These are phyloP conservation scores for Drosophila algonquin DNA, from an alignment of 2,888 invertebrate species.

Conservation along the genomic window DNA sequence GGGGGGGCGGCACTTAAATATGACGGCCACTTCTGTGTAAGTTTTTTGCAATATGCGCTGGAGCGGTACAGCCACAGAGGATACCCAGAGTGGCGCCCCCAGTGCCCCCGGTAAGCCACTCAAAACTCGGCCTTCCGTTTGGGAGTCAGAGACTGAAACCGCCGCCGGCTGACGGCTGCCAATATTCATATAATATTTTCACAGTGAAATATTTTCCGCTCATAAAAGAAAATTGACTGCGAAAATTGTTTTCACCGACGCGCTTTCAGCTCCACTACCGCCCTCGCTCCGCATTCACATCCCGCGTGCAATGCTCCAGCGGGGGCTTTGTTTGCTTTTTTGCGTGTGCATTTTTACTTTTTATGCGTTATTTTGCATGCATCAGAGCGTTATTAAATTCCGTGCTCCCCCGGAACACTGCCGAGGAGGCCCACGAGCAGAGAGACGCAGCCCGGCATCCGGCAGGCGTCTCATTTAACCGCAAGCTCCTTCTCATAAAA, in stretches of 20 bases:
- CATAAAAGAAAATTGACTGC: conserved; percentile 80
- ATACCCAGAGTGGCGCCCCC: background rate
- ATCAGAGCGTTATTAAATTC: conserved; percentile 78
- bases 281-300: conserved; percentile 7
- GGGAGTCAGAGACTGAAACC: conserved; percentile 25
- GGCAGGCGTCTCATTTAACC: conserved; percentile 68
- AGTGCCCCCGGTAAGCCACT: background rate
- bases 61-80: background rate
- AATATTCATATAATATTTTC: conserved; percentile 76
- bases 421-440: conserved; percentile 3
- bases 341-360: conserved; percentile 75
- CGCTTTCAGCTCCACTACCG: conserved; percentile 55
- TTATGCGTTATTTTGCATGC: conserved; percentile 80
- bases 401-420: conserved; percentile 32
- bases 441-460: conserved; percentile 16
- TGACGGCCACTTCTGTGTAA: conserved; percentile 2
- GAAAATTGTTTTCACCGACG: conserved; percentile 76
- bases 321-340: conserved; percentile 68
- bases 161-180: conserved; percentile 46
- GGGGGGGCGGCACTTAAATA: conserved; percentile 1
- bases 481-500: conserved; percentile 52
- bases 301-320: conserved; percentile 8
- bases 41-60: background rate
- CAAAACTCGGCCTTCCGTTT: background rate
- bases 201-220: conserved; percentile 72